Conservation (phyloP, 2,113 vertebrate species). For the Sinocyclocheilus grahami region DNA sequence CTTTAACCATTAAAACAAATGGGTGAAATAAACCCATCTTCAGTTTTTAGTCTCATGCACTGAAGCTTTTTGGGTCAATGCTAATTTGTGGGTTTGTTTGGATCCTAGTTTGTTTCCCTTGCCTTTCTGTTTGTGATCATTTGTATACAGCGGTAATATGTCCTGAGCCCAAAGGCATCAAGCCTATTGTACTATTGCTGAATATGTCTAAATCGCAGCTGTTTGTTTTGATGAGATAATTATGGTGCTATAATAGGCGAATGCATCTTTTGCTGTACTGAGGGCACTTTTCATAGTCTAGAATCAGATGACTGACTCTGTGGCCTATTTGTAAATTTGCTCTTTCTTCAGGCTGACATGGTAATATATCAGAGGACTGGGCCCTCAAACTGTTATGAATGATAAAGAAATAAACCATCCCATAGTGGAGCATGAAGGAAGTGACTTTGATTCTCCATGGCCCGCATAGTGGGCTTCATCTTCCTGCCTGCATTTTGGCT, state of each 20-base stretch:
- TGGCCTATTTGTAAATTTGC: slow-evolving; percentile 41
- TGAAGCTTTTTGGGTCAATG: neutral
- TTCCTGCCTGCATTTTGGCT: neutral
- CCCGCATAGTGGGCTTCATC: slow-evolving; percentile 2
- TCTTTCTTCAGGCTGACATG: slow-evolving; percentile 47
- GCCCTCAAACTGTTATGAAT: slow-evolving; percentile 27
- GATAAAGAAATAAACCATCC: slow-evolving; percentile 45
- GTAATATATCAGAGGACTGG: slow-evolving; percentile 53
- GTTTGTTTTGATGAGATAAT: slow-evolving; percentile 44
- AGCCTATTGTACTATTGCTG: neutral
- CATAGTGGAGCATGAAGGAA: slow-evolving; percentile 10
- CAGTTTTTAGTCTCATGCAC: neutral
- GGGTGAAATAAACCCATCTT: neutral
- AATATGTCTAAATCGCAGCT: slow-evolving; percentile 28
- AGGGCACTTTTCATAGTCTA: slow-evolving; percentile 24
- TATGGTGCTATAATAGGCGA: slow-evolving; percentile 36
- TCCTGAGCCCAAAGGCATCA: slow-evolving; percentile 18
- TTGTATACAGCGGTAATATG: slow-evolving; percentile 14
- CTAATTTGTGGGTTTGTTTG: slow-evolving; percentile 16
- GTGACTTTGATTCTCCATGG: slow-evolving; percentile 28
- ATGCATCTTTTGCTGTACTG: slow-evolving; percentile 34
- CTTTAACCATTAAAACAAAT: neutral
- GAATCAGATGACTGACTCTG: slow-evolving; percentile 50
- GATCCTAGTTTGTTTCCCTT: neutral
- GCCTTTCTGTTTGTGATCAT: slow-evolving; percentile 1